Base-by-base conservation (phyloP, 2,113 vertebrate genomes). In the Petromus typicus region DNA sequence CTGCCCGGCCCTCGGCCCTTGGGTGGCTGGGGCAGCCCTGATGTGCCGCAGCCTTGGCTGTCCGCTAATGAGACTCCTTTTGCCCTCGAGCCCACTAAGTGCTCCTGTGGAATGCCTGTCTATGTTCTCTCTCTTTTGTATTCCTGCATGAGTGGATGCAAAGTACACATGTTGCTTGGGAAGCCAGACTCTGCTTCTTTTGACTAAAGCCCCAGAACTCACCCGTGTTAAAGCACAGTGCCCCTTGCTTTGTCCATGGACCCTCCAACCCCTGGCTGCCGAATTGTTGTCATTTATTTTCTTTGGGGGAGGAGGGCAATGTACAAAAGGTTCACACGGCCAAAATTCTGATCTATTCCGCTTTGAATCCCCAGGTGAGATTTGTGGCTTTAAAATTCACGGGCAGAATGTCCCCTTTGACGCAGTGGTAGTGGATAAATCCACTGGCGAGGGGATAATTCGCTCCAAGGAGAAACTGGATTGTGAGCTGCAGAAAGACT, bases 121-220 rank as follows among this genome's bases (percentile, higher is more conserved):
- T 99, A 98, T 98, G 94, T 98, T 95, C 98, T 98, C 94, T 98
- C 93, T 97, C 95, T 97, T 97, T 98, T 99, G 98, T 99, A 98
- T 98, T 99, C 99, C 99, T 99, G 99, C 99, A 99, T 99, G 99
- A 99, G 96, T 99, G 99, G 99, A 99, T 99, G 99, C 99, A 98
- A 99, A 99, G 99, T 99, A 98, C 99, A 99, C 98, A 96, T 99
- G 98, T 99, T 99, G 99, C 99, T 99, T 99, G 99, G 99, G 98
- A 99, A 98, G 99, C 96, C 98, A 98, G 98, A 99, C 56, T 98
- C 96, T 97, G 98, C 99, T 98, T 98, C 98, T 98, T 98, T 97
- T 97, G 98, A 98, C 98, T 98, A 98, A 99, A 99, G 98, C 97
- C 98, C 98, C 98, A 96, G 97, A 98, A 98, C 98, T 99, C 98